A percentile compares a stretch with the other conserved stretches of the same genome.
phyloP scores from a whole-genome alignment of 2,113 vertebrate genomes.

The Genyomyrus donnyi region DNA sequence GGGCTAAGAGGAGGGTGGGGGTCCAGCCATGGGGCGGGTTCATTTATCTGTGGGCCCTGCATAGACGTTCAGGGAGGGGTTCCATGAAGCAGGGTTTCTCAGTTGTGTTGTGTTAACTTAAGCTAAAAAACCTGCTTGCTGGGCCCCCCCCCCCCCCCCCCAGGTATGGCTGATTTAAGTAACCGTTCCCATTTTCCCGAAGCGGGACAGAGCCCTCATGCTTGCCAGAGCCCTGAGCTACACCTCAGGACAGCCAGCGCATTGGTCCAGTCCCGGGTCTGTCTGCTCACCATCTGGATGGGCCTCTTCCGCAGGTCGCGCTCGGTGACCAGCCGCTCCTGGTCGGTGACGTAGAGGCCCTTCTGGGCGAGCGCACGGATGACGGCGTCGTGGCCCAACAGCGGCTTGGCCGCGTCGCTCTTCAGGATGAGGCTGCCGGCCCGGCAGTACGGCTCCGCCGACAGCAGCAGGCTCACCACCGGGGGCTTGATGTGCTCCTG shows the following conservation, averaged over 20 bases:
- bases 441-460: slow-evolving; percentile 92
- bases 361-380: slow-evolving; percentile 96
- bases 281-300: slow-evolving; percentile 87
- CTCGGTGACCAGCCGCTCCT: slow-evolving; percentile 89
- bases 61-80: background rate
- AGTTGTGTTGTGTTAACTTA: background rate
- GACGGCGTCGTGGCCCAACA: slow-evolving; percentile 91
- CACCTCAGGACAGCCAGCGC: background rate
- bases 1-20: background rate
- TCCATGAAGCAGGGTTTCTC: background rate
- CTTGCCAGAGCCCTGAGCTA: too few relatives aligned
- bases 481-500: slow-evolving; percentile 96
- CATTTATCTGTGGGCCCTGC: background rate
- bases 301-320: slow-evolving; percentile 87
- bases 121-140: background rate
- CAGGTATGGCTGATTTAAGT: background rate
- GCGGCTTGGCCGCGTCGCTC: slow-evolving; percentile 90
- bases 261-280: background rate
- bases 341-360: slow-evolving; percentile 94
- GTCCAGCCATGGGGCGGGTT: background rate
- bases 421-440: slow-evolving; percentile 94
- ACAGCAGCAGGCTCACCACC: slow-evolving; percentile 83
- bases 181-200: background rate
- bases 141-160: background rate
- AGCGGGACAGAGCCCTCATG: too few relatives aligned